Conservation (phyloP, 1,140 invertebrate genomes). For the Dendroctonus valens region DNA sequence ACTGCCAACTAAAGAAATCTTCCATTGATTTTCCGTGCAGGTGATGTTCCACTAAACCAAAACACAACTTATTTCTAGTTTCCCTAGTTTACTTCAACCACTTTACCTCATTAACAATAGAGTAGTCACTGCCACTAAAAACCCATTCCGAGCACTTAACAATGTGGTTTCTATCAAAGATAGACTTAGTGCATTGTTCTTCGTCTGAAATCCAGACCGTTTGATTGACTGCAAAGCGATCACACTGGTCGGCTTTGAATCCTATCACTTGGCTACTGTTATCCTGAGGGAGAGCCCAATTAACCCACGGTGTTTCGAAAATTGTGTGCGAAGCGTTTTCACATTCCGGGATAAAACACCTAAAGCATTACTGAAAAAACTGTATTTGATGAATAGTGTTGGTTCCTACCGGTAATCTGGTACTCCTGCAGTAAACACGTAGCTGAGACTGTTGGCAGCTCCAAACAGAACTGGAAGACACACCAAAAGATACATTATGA, state of each 20-base stretch:
- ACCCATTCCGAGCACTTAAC: constrained; percentile 54
- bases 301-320: constrained; percentile 52
- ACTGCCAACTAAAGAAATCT: constrained; percentile 62
- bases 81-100: not conserved
- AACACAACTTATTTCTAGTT: not conserved
- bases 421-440: constrained; percentile 60
- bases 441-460: constrained; percentile 60
- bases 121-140: constrained; percentile 53
- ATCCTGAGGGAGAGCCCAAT: constrained; percentile 50
- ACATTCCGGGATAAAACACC: constrained; percentile 55
- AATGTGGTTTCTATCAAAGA: constrained; percentile 43
- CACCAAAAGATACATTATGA: constrained; percentile 56
- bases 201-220: constrained; percentile 24
- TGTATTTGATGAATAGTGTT: not conserved
- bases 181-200: constrained; percentile 43
- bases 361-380: constrained; percentile 20
- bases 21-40: constrained; percentile 62
- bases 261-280: constrained; percentile 29
- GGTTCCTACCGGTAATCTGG: constrained; percentile 55
- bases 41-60: constrained; percentile 57
- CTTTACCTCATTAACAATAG: constrained; percentile 59
- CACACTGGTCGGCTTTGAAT: constrained; percentile 41
- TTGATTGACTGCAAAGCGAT: constrained; percentile 37
- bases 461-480: constrained; percentile 59
- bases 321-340: constrained; percentile 46